Evolutionary conservation across 2,888 invertebrate species (phyloP), one percentile per base, ranked within the genome.

Genomic region (Eulithis prunata): DNA sequence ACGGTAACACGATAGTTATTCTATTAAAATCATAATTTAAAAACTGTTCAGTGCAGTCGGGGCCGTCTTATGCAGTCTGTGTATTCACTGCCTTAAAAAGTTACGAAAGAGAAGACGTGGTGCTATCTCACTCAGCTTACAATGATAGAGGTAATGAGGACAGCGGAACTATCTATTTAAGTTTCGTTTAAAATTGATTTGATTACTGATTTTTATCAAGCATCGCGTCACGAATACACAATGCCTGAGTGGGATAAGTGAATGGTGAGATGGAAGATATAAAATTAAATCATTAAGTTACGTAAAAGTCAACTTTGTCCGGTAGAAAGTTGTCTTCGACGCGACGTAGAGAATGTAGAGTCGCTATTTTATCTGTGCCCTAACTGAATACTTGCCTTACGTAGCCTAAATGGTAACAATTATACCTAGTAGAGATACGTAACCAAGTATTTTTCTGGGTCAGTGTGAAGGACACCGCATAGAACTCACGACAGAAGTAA

Each of bases 81-180:
- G n/a, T 66, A 59, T 52, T 52, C 41, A 28, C 3, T 32, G 59
- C 62, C 66, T 66, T 55, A 62, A 13, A 54, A 56, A 8, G 38
- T 28, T 13, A 53, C 52, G 67, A 67, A 56, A 67, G 63, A 67
- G 66, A 62, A 45, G 46, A 28, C 51, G 41, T 51, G 21, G 6
- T 63, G 53, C 68, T 58, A 58, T 62, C 64, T 62, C 68, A 47
- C 61, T 56, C 59, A 36, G 13, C 57, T 41, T 51, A 64, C 65
- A 64, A 66, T 60, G 66, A 69, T 60, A 64, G 64, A 76, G 73
- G 73, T 64, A 78, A 77, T 76, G 76, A 75, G 78, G 76, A 71
- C 78, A 78, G 71, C 72, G 75, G 72, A 75, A 77, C 74, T 68
- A 73, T 75, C 72, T 70, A 73, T 70, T 77, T 66, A 62, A 64